A percentile compares a stretch with the other conserved stretches of the same genome.
Evolutionary conservation across 2,888 invertebrate species (phyloP).

Genomic region (Liopterus haemorrhoidalis): DNA sequence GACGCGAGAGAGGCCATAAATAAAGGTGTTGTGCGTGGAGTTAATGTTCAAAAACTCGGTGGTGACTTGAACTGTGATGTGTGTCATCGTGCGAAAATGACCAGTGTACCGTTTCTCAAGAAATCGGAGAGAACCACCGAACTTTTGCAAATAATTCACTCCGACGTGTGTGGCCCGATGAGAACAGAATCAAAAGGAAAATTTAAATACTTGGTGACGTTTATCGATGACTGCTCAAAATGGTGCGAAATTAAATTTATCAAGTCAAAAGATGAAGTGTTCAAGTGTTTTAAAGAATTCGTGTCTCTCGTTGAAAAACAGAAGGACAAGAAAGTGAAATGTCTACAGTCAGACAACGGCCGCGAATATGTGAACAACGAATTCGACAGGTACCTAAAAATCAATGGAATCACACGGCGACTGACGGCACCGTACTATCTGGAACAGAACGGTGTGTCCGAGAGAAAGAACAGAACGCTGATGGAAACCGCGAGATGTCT

Average conservation of each 20-base stretch:
- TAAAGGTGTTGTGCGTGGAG: slow-evolving; percentile 6
- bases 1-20: neutral
- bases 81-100: slow-evolving; percentile 19
- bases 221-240: slow-evolving; percentile 26
- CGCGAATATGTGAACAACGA: slow-evolving; percentile 24
- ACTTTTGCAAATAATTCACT: slow-evolving; percentile 20
- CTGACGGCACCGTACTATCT: slow-evolving; percentile 27
- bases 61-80: slow-evolving; percentile 15
- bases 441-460: slow-evolving; percentile 33
- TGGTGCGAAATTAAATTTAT: slow-evolving; percentile 25
- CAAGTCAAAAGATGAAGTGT: slow-evolving; percentile 27
- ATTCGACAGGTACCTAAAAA: slow-evolving; percentile 14
- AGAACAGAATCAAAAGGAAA: slow-evolving; percentile 20
- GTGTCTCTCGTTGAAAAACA: slow-evolving; percentile 27
- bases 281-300: slow-evolving; percentile 28
- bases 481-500: slow-evolving; percentile 31
- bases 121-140: slow-evolving; percentile 12
- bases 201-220: slow-evolving; percentile 23
- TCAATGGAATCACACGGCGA: slow-evolving; percentile 6
- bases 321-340: slow-evolving; percentile 27
- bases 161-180: slow-evolving; percentile 26
- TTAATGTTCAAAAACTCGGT: slow-evolving; percentile 12
- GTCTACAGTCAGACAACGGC: slow-evolving; percentile 30
- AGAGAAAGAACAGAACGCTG: slow-evolving; percentile 32
- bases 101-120: slow-evolving; percentile 19